phyloP scores from a whole-genome alignment of 23 tunicate genomes.

The Styela clava region DNA sequence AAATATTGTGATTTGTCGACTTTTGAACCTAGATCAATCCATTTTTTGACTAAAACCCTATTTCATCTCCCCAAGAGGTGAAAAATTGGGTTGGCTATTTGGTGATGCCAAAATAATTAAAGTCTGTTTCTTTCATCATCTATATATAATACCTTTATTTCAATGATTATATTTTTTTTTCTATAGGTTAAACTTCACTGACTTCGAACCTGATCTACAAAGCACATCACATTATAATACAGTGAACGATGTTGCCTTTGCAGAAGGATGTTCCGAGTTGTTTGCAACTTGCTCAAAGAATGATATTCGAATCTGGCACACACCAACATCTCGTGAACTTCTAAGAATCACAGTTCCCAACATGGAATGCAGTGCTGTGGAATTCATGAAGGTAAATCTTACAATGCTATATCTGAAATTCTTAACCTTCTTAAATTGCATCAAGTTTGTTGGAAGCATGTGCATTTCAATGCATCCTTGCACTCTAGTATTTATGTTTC shows the following conservation, averaged over 20 bases:
- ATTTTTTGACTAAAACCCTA: too few species aligned
- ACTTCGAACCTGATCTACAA: conserved; percentile 56
- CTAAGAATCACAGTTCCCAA: conserved; percentile 86
- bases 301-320: conserved; percentile 92
- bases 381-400: conserved; percentile 63
- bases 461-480: neutral
- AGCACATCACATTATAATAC: conserved; percentile 79
- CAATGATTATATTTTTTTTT: too few species aligned
- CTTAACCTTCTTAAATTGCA: neutral
- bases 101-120: too few species aligned
- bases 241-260: conserved; percentile 87
- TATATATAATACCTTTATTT: too few species aligned
- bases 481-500: neutral
- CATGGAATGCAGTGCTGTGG: conserved; percentile 84
- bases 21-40: too few species aligned
- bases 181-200: conserved; percentile 70
- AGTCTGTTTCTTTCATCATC: too few species aligned
- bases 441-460: neutral
- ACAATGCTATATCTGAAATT: neutral
- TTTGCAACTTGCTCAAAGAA: conserved; percentile 86
- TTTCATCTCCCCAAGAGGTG: too few species aligned
- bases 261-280: conserved; percentile 51
- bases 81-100: too few species aligned
- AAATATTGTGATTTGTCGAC: too few species aligned
- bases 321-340: conserved; percentile 70